These are phyloP conservation scores for Capreolus pygargus DNA, from an alignment of 2,113 vertebrate genomes.

Conservation along the genomic window DNA sequence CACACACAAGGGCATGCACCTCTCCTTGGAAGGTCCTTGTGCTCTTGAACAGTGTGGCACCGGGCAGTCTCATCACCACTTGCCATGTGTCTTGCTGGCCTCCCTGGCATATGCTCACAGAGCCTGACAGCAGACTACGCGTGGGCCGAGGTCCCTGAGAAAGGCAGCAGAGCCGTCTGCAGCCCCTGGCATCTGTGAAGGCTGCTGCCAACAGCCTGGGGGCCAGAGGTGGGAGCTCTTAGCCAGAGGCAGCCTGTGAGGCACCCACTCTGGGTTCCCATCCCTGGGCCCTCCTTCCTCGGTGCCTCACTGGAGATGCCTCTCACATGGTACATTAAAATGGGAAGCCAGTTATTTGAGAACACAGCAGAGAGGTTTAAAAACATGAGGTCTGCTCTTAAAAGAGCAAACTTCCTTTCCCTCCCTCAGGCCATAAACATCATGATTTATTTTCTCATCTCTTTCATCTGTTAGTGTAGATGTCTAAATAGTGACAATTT, in stretches of 20 bases:
- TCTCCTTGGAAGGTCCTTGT: background rate
- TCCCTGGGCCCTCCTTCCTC: background rate
- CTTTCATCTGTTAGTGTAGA: background rate
- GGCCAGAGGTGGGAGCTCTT: background rate
- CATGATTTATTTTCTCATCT: background rate
- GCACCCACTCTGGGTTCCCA: rapidly evolving
- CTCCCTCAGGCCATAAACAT: background rate
- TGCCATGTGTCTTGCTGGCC: background rate
- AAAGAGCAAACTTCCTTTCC: background rate
- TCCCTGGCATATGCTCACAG: background rate
- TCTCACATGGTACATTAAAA: background rate
- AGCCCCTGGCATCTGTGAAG: background rate
- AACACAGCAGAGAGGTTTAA: background rate
- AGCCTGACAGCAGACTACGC: background rate
- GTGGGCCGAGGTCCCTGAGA: rapidly evolving
- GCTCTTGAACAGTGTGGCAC: background rate
- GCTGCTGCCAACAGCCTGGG: background rate
- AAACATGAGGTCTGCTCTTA: background rate
- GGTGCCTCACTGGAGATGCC: rapidly evolving
- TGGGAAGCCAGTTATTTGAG: background rate
- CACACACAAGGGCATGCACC: rapidly evolving
- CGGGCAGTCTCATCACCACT: background rate
- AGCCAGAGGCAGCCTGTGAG: background rate
- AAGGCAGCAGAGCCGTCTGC: background rate
- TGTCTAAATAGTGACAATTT: background rate